Evolutionary conservation across 2,888 invertebrate genomes (phyloP).

Genomic region (Agrotis ipsilon): DNA sequence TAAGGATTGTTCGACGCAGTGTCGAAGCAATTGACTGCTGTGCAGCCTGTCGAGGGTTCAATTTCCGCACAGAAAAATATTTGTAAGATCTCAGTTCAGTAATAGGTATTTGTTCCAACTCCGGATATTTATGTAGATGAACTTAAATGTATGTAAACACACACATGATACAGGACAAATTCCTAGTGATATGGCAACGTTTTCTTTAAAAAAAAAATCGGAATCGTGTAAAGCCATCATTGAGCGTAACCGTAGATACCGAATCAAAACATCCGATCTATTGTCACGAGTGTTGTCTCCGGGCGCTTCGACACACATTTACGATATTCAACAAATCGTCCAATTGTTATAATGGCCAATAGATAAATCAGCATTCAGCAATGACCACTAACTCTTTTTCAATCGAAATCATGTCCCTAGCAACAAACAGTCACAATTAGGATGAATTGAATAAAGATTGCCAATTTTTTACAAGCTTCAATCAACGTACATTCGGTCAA

Average conservation of each 20-base stretch:
- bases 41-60: too few species aligned
- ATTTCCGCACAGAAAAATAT: too few species aligned
- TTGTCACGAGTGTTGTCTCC: slow-evolving; percentile 3
- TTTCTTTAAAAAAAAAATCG: too few species aligned
- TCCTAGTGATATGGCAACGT: too few species aligned
- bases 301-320: slow-evolving; percentile 16
- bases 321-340: slow-evolving; percentile 36
- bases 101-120: too few species aligned
- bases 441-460: slow-evolving; percentile 28
- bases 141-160: too few species aligned
- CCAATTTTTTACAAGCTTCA: background rate
- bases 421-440: slow-evolving; percentile 11
- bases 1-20: too few species aligned
- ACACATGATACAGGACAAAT: too few species aligned
- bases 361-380: slow-evolving; percentile 52
- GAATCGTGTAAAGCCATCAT: background rate
- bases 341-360: slow-evolving; percentile 51
- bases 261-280: background rate
- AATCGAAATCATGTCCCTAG: slow-evolving; percentile 37
- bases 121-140: too few species aligned
- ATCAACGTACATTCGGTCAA: background rate
- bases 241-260: background rate
- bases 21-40: too few species aligned
- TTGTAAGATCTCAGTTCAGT: too few species aligned
- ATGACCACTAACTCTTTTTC: slow-evolving; percentile 46